phyloP scores from a whole-genome alignment of 2,888 invertebrate species.

The Ditylenchus weischeri region DNA sequence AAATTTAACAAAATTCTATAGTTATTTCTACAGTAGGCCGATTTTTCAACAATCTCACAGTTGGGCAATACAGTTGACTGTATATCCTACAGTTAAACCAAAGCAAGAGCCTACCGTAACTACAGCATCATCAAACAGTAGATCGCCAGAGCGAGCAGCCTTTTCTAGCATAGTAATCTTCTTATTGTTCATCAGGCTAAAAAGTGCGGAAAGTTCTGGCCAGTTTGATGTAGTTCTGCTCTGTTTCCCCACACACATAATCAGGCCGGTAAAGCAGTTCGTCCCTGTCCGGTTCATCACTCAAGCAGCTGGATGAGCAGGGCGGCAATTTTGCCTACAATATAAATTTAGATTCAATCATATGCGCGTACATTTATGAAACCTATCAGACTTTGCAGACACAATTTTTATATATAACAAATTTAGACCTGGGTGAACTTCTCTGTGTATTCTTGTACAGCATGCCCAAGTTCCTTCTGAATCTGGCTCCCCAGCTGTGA shows the following conservation, averaged over 20 bases:
- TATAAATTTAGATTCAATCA: constrained; percentile 11
- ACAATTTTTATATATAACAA: constrained; percentile 4
- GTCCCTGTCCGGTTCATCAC: constrained; percentile 54
- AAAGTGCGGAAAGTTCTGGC: constrained; percentile 43
- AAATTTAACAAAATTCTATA: background rate
- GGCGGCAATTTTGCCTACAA: constrained; percentile 43
- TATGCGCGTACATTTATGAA: too few species aligned
- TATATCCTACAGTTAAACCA: too few species aligned
- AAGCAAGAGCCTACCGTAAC: constrained; percentile 29
- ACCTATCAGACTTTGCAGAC: background rate
- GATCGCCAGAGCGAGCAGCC: constrained; percentile 46
- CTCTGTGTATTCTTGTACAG: too few species aligned
- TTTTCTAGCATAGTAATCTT: constrained; percentile 47
- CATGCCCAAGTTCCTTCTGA: too few species aligned
- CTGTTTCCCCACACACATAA: constrained; percentile 40
- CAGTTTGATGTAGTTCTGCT: constrained; percentile 43
- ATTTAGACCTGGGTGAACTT: too few species aligned
- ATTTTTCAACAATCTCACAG: background rate
- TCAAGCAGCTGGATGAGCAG: constrained; percentile 33
- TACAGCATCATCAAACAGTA: constrained; percentile 50
- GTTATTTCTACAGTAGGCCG: background rate
- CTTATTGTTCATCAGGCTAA: constrained; percentile 36
- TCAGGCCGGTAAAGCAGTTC: constrained; percentile 51
- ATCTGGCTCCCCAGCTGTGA: too few species aligned
- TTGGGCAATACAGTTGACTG: too few species aligned